phyloP scores from a whole-genome alignment of 2,797 vertebrate genomes.

The Brotula barbata region DNA sequence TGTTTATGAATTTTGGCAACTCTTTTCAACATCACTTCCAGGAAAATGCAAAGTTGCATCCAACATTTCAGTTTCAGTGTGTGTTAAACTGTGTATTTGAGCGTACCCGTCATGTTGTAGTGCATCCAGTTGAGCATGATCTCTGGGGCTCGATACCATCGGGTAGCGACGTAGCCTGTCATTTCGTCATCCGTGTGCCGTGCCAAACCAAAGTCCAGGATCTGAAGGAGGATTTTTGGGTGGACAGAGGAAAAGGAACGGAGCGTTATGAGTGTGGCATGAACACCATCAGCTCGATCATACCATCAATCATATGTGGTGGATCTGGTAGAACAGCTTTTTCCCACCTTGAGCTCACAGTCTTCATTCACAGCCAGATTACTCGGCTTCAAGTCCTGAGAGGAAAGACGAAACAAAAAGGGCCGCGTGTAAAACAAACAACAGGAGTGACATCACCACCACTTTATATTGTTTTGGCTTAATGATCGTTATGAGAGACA shows the following conservation, averaged over 20 bases:
- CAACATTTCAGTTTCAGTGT: too few relatives aligned
- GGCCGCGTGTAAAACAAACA: background rate
- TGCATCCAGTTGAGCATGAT: conserved; percentile 99
- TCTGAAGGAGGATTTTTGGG: too few relatives aligned
- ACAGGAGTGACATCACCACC: background rate
- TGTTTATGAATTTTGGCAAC: too few relatives aligned
- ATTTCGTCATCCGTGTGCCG: conserved; percentile 97
- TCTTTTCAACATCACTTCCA: too few relatives aligned
- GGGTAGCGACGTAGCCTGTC: conserved; percentile 96
- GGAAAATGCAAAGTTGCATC: too few relatives aligned
- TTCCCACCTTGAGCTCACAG: conserved; percentile 93
- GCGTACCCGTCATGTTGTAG: conserved; percentile 95
- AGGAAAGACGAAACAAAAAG: conserved; percentile 21
- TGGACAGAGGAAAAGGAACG: too few relatives aligned
- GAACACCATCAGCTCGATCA: background rate
- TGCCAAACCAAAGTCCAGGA: conserved; percentile 96
- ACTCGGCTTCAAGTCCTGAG: conserved; percentile 96
- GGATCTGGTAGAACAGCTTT: background rate
- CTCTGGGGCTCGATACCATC: conserved; percentile 97
- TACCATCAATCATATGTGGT: background rate
- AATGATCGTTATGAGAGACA: background rate
- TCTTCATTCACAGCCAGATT: conserved; percentile 99
- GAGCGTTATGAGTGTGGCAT: too few relatives aligned
- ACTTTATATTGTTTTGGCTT: conserved; percentile 1
- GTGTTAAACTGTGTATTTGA: background rate